Base-by-base conservation (phyloP, 2,888 invertebrate genomes). In the Cryptops parisi region DNA sequence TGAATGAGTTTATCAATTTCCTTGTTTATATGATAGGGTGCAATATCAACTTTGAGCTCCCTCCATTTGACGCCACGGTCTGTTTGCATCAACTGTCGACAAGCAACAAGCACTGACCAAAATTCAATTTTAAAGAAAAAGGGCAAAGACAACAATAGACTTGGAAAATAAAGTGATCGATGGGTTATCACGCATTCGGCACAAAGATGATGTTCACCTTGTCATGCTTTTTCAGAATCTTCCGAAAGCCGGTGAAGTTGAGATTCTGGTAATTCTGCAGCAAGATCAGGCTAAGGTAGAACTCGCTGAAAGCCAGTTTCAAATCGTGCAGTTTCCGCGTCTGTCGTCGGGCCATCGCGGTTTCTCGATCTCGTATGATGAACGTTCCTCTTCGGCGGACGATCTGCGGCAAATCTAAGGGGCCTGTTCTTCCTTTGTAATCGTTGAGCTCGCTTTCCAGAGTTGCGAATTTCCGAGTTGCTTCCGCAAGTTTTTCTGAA, bases 211-310 rank as follows among this genome's bases (percentile, higher is more conserved):
- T n/a, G n/a, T n/a, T n/a, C n/a, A 90, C 90, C 80, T 98, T 98
- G 72, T 98, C 98, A 68, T 97, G 97, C 71, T 98, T 99, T 71
- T 98, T 98, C 58, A 98, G 77, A 66, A 99, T 99, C 72, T 98
- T 98, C 58, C 97, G 78, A 74, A 99, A 99, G 1, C 97, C 98
- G 2, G 96, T 98, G 65, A 91, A 93, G 73, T 98, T 99, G 52
- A 98, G 76, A 68, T 91, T 94, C 72, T 98, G 96, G 68, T 94
- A 97, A 69, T 98, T 98, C 72, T 99, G 97, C 56, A 99, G 74
- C 17, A 99, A 75, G 62, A 98, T 93, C 48, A 99, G 75, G 64
- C 91, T 91, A 43, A 98, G 76, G 70, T 98, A 98, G 72, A 96
- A 99, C 76, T 99, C 98, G 65, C 91, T 93, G 71, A 94, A 98